Evolutionary conservation across 2,113 vertebrate species (phyloP).

Genomic region (Zosterops borbonicus): DNA sequence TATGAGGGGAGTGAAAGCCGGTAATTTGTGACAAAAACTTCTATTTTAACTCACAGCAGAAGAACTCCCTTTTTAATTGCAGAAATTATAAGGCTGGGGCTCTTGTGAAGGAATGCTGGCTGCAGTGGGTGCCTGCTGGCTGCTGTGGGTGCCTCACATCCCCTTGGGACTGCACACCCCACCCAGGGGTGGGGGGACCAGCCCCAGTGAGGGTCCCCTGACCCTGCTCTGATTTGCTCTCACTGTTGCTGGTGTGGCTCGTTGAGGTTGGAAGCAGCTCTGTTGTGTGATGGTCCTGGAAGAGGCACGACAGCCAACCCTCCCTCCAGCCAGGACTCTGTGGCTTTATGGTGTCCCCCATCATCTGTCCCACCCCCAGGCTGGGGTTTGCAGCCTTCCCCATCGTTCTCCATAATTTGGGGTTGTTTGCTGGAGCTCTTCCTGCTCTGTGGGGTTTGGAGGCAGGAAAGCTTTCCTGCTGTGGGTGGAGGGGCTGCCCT

Average conservation of each 20-base stretch:
- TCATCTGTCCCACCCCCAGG: background rate
- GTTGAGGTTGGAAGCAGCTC: background rate
- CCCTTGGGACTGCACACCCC: fast-evolving
- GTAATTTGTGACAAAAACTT: constrained; percentile 54
- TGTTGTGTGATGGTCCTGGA: fast-evolving
- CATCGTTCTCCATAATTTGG: fast-evolving
- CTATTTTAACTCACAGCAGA: constrained; percentile 12
- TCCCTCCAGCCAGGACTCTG: fast-evolving
- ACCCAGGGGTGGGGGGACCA: background rate
- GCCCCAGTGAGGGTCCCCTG: background rate
- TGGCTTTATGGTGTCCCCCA: background rate
- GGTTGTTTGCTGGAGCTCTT: background rate
- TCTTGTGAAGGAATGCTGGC: background rate
- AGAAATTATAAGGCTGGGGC: constrained; percentile 9
- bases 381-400: background rate
- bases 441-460: fast-evolving
- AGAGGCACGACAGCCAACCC: fast-evolving
- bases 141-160: background rate
- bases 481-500: background rate
- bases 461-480: background rate
- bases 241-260: fast-evolving
- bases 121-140: fast-evolving
- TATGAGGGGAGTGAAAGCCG: constrained; percentile 43
- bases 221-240: background rate
- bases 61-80: constrained; percentile 51